phyloP scores from a whole-genome alignment of 2,113 vertebrate species.

The Cricetomys ansorgei region DNA sequence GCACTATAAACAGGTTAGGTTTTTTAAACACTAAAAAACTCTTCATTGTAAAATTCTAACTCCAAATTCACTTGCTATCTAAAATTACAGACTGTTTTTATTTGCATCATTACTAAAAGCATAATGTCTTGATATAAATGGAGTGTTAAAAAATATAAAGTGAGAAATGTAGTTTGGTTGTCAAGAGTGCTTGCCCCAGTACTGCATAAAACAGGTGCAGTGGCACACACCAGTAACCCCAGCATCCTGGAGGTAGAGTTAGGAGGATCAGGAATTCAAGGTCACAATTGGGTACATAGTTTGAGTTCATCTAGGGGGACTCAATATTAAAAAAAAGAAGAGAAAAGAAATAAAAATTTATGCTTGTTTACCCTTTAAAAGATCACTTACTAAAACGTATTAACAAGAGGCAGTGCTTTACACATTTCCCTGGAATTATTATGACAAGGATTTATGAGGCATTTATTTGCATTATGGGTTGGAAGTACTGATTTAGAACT shows the following conservation, averaged over 20 bases:
- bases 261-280: neutral
- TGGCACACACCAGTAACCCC: neutral
- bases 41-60: conserved; percentile 43
- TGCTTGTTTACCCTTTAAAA: conserved; percentile 57
- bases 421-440: neutral
- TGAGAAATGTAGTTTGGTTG: neutral
- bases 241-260: too few relatives aligned
- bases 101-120: conserved; percentile 83
- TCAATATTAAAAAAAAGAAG: neutral
- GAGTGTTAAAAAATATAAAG: conserved; percentile 63
- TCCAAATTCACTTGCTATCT: neutral
- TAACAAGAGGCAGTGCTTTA: neutral
- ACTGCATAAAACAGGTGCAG: neutral
- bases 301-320: neutral
- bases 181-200: neutral
- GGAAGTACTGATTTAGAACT: conserved; percentile 43
- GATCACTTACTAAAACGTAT: neutral
- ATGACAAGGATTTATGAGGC: neutral
- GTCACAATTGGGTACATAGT: neutral
- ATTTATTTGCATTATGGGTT: neutral
- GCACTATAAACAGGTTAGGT: conserved; percentile 4
- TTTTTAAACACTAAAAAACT: conserved; percentile 42
- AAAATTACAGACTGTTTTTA: conserved; percentile 85
- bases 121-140: conserved; percentile 83
- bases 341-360: neutral